Evolutionary conservation across 2,797 vertebrate species (phyloP), one percentile per base, ranked within the genome.

Genomic region (Molossus molossus): DNA sequence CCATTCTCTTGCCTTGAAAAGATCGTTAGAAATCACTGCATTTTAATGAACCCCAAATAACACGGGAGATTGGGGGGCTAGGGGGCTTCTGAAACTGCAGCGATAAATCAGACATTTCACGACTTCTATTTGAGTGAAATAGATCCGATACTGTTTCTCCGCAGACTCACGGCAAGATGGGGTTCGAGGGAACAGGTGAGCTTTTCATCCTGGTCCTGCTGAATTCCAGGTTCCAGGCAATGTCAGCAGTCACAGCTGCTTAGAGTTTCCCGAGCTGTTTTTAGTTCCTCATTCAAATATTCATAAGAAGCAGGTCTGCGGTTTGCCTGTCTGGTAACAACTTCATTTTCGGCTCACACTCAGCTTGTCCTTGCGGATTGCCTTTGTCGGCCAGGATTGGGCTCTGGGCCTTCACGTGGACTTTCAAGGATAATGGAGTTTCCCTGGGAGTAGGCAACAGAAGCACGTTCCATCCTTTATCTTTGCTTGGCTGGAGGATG

Each of bases 211-310:
- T 48, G 86, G 97, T 98, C 97, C 97, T 98, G 97, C 95, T 97
- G 97, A 98, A 97, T 97, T 94, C 90, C 95, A 93, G 86, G 83
- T 97, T 99, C 98, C 58, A 98, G 98, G 98, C 98, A 98, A 98
- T 98, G 99, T 98, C 98, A 98, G 98, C 99, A 99, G 99, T 99
- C 99, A 99, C 98, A 98, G 98, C 98, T 98, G 97, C 98, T 99
- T 99, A 99, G 98, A 98, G 98, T 96, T 96, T 98, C 98, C 97
- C 7, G 98, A 97, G 98, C 98, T 98, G 98, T 99, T 99, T 99
- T 99, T 99, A 99, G 99, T 98, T 98, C 97, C 97, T 96, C 97
- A 98, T 98, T 99, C 98, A 99, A 99, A 99, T 99, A 99, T 99
- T 99, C 99, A 99, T 99, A 97, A 99, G 98, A 97, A 98, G 93